Base-by-base conservation (phyloP, 2,797 vertebrate genomes). In the Tiaroga cobitis region DNA sequence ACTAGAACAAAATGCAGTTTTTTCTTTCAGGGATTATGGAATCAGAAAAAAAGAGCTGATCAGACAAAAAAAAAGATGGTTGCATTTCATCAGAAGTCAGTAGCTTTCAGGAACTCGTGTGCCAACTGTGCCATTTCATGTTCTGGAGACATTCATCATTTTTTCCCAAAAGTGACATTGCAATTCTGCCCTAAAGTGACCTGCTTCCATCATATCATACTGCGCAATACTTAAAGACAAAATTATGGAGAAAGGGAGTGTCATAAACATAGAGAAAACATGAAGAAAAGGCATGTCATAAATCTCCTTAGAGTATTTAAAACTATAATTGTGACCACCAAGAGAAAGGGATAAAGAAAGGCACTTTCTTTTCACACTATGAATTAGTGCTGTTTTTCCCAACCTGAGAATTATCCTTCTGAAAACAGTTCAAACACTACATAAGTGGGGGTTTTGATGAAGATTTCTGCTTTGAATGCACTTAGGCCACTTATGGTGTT, bases 351-450 rank as follows among this genome's bases (percentile, higher is more conserved):
- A 89, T 39, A 67, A 78, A 72, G 49, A 77, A 77, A 32, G 61
- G 75, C 43, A 54, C 61, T 82, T 78, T 69, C 49, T 61, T 72
- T 46, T 63, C 63, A 80, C 41, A 78, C 46, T 74, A 46, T 87
- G 65, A 83, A 84, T 88, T 37, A 87, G 76, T 74, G 70, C 67
- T 81, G 83, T 86, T 89, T 85, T 61, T 87, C 79, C 59, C 78
- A 87, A 67, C 24, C 83, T 69, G 75, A 80, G 61, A 83, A 51
- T 89, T 86, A 90, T 88, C 83, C 87, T 59, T 80, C 54, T 77
- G 77, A 80, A 87, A 88, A 87, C 85, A 81, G 9, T 32, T 61
- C 74, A 65, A 80, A 61, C 75, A 63, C 75, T 51, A 83, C 78
- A 75, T 88, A 87, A 87, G 72, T 82, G 85, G 59, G 67, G 87